Evolutionary conservation across 2,113 vertebrate species (phyloP), one percentile per base, ranked within the genome.

Genomic region (Budorcas taxicolor): DNA sequence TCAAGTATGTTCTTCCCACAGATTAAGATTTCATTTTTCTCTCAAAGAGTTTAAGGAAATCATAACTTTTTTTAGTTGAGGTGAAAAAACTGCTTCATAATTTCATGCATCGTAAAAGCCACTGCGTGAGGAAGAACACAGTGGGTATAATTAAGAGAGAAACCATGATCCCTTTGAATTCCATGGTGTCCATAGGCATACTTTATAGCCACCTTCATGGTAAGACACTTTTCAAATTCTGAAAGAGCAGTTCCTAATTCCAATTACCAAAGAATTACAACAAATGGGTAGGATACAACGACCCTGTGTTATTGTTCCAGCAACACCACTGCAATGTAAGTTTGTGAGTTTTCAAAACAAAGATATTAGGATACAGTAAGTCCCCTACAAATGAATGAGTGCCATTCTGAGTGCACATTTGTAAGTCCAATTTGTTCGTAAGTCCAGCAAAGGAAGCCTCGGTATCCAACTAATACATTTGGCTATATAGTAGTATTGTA

Each of bases 31-130:
- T 94, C 52, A 71, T 88, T 87, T 92, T n/a, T 29, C 40, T 80
- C 36, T 94, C 85, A 45, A 47, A 94, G 64, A 94, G 23, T 88
- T 92, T 91, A 88, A 95, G 87, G 87, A 87, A 97, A 86, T 92
- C 86, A n/a, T 14, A 14, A 78, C 71, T 62, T 64, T 81, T 67
- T 96, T 99, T 92, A 99, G 98, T 99, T 99, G 92, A 99, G 99
- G 98, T 99, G 99, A 98, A 99, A 98, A 95, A 99, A 95, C 98
- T 99, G 99, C 98, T 99, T 99, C 99, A 99, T 99, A 94, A 99
- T 99, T 99, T 99, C 99, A 1, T 99, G 99, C 0, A 99, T 99
- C 87, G 99, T 99, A 97, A 99, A 99, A 98, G 99, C 99, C 98
- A 99, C 99, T 0, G 99, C 99, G 97, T 99, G 99, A 45, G 99